Percentiles rank a stretch among this genome's conserved stretches.
phyloP scores from a whole-genome alignment of 2,797 vertebrate species.

The Petrocephalus schoutedeni region DNA sequence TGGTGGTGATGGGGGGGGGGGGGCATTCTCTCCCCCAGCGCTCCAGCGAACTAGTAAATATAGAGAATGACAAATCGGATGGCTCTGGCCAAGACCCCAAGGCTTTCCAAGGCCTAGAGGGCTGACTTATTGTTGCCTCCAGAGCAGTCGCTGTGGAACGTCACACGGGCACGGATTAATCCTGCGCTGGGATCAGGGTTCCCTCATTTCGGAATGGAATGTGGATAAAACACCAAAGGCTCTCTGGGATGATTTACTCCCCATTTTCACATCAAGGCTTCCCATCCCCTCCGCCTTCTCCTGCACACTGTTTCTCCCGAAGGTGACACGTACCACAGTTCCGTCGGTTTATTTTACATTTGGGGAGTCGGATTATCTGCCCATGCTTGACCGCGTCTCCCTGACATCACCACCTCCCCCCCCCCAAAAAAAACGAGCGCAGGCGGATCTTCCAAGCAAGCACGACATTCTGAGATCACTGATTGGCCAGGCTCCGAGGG shows the following conservation, averaged over 20 bases:
- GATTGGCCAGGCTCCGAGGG: background rate
- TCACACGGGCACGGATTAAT: background rate
- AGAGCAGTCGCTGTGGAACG: background rate
- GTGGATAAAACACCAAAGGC: constrained; percentile 1
- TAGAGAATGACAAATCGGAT: constrained; percentile 61
- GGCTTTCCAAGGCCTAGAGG: background rate
- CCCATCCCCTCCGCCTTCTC: background rate
- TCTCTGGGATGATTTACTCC: background rate
- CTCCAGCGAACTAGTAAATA: constrained; percentile 60
- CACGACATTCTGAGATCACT: background rate
- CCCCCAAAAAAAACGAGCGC: too few relatives aligned
- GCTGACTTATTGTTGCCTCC: constrained; percentile 9
- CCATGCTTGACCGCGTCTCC: background rate
- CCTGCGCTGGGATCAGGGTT: background rate
- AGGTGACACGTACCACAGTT: background rate
- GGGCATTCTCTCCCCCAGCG: constrained; percentile 50
- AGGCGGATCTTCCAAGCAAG: background rate
- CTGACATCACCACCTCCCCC: background rate
- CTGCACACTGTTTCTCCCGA: background rate
- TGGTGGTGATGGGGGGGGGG: background rate
- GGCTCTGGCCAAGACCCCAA: constrained; percentile 43
- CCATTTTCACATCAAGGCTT: background rate
- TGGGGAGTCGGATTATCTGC: background rate
- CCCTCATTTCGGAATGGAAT: background rate
- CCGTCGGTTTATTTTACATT: background rate